Evolutionary conservation across 2,113 vertebrate genomes (phyloP).

Genomic region (Tachysurus fulvidraco): DNA sequence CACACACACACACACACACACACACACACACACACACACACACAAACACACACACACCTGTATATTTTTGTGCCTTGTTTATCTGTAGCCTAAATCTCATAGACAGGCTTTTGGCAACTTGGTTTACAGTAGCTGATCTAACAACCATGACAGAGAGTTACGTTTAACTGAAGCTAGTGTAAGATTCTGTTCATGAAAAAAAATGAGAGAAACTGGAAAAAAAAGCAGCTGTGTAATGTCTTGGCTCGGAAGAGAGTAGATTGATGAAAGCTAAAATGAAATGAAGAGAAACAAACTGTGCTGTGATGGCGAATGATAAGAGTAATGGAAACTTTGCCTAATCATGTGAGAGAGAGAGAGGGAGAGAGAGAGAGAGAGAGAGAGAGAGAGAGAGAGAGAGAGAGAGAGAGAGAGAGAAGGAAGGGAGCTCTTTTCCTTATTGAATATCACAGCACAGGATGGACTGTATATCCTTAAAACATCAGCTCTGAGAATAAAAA

Average conservation of each 20-base stretch:
- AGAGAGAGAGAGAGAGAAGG: neutral
- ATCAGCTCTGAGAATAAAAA: conserved; percentile 82
- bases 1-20: conserved; percentile 7
- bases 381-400: conserved; percentile 17
- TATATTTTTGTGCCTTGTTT: neutral
- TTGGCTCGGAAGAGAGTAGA: conserved; percentile 38
- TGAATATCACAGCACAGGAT: conserved; percentile 80
- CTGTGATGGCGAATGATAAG: conserved; percentile 71
- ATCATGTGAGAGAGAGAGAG: conserved; percentile 55
- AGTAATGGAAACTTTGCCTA: conserved; percentile 54
- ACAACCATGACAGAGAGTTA: neutral
- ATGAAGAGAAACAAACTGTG: conserved; percentile 46
- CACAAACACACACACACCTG: conserved; percentile 36
- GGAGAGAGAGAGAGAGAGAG: conserved; percentile 42
- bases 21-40: neutral
- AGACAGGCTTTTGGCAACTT: conserved; percentile 4
- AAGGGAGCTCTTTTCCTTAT: conserved; percentile 76
- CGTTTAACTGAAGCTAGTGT: conserved; percentile 2
- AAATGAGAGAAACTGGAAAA: conserved; percentile 11
- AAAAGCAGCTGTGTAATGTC: conserved; percentile 11
- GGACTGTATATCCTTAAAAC: conserved; percentile 83
- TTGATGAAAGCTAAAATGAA: conserved; percentile 58
- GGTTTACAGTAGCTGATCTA: neutral
- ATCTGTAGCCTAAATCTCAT: conserved; percentile 44
- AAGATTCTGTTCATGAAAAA: conserved; percentile 9